Evolutionary conservation across 2,888 invertebrate species (phyloP).

Genomic region (Andrena trimmerana): DNA sequence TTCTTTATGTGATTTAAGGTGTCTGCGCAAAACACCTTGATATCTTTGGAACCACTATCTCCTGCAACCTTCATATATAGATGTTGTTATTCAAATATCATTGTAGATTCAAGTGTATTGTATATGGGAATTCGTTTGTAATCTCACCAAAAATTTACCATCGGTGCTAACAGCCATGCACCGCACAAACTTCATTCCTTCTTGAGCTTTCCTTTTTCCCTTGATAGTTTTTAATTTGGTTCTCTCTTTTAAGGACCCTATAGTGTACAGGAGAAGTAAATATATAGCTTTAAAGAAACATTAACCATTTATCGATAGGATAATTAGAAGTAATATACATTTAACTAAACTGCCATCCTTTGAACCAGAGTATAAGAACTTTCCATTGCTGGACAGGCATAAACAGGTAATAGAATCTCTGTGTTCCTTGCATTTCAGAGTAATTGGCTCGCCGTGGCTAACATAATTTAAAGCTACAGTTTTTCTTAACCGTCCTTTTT

Average conservation of each 20-base stretch:
- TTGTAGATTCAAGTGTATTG: conserved; percentile 71
- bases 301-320: neutral
- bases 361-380: conserved; percentile 92
- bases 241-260: conserved; percentile 88
- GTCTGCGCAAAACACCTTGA: conserved; percentile 94
- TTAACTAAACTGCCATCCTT: conserved; percentile 96
- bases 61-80: conserved; percentile 87
- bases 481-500: conserved; percentile 92
- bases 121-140: conserved; percentile 6
- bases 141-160: conserved; percentile 91
- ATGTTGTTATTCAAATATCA: conserved; percentile 17
- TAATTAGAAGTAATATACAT: conserved; percentile 86
- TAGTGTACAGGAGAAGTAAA: conserved; percentile 58
- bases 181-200: conserved; percentile 78
- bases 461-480: conserved; percentile 89
- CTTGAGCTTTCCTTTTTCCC: conserved; percentile 77
- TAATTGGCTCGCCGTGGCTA: conserved; percentile 84
- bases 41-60: conserved; percentile 88
- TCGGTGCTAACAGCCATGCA: conserved; percentile 87
- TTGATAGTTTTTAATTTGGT: conserved; percentile 86
- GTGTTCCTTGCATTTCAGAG: conserved; percentile 91
- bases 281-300: conserved; percentile 11
- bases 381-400: conserved; percentile 91
- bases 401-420: conserved; percentile 92
- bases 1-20: conserved; percentile 91